Percentiles rank a stretch among this genome's conserved stretches.
Conservation (phyloP, 2,797 vertebrate species). For the Podargus strigoides region DNA sequence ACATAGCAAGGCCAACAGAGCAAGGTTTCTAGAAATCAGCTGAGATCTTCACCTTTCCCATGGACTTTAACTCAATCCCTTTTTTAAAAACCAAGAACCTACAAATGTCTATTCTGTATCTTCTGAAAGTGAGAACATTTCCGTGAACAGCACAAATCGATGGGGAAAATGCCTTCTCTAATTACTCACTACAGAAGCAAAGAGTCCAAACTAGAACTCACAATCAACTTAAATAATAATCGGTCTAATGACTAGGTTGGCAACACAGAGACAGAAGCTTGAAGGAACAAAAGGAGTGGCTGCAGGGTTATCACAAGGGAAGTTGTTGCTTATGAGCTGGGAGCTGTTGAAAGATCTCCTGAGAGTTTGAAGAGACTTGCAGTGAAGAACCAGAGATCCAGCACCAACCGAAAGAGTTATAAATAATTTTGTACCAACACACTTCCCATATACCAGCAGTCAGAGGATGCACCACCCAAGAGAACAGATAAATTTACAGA, state of each 20-base stretch:
- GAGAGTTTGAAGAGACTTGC: background rate
- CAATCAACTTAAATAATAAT: constrained; percentile 18
- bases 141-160: background rate
- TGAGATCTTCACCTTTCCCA: background rate
- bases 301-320: background rate
- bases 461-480: background rate
- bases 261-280: background rate
- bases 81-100: background rate
- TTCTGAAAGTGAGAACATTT: background rate
- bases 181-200: background rate
- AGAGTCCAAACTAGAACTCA: background rate
- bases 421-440: background rate
- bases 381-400: background rate
- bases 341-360: constrained; percentile 8
- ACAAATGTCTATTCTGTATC: background rate
- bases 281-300: background rate
- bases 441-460: background rate
- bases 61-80: background rate
- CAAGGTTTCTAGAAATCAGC: background rate
- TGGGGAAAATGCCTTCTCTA: background rate
- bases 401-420: background rate
- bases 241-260: background rate
- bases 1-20: background rate
- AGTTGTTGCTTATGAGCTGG: background rate
- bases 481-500: background rate